Evolutionary conservation across 2,797 vertebrate species (phyloP).

Genomic region (Synaphobranchus kaupii): DNA sequence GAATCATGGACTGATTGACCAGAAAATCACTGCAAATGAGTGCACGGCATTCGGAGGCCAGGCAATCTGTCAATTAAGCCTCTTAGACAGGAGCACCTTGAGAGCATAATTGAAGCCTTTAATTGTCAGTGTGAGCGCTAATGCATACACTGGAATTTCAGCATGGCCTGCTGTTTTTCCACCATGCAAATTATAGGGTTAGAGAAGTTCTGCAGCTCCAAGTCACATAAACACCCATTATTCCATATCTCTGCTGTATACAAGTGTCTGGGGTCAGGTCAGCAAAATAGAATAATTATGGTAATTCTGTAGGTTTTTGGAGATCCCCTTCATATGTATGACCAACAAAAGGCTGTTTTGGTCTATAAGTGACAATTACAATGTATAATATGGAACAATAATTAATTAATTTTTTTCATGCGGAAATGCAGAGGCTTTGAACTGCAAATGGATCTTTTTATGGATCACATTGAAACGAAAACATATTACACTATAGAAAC

Average conservation of each 20-base stretch:
- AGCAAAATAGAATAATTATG: background rate
- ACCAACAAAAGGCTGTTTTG: background rate
- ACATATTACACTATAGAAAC: no score
- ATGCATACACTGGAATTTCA: conserved; percentile 6
- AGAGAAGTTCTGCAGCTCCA: background rate
- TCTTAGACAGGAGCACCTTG: conserved; percentile 14
- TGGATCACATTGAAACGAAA: background rate
- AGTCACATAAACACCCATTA: conserved; percentile 6
- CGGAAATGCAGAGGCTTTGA: background rate
- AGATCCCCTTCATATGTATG: background rate
- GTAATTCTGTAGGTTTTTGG: background rate
- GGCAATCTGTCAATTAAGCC: conserved; percentile 17
- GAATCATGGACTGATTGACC: background rate
- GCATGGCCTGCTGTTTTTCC: background rate
- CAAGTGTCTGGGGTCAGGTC: background rate
- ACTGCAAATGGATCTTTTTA: background rate
- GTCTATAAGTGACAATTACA: background rate
- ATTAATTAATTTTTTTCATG: background rate
- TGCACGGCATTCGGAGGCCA: background rate
- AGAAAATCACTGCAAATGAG: conserved; percentile 8
- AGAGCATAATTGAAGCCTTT: conserved; percentile 14
- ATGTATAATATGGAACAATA: background rate
- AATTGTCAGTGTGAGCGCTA: background rate
- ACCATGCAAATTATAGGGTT: background rate
- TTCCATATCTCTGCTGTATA: background rate